These are phyloP conservation scores for Phortica variegata DNA, from an alignment of 1,140 invertebrate species.

Conservation along the genomic window DNA sequence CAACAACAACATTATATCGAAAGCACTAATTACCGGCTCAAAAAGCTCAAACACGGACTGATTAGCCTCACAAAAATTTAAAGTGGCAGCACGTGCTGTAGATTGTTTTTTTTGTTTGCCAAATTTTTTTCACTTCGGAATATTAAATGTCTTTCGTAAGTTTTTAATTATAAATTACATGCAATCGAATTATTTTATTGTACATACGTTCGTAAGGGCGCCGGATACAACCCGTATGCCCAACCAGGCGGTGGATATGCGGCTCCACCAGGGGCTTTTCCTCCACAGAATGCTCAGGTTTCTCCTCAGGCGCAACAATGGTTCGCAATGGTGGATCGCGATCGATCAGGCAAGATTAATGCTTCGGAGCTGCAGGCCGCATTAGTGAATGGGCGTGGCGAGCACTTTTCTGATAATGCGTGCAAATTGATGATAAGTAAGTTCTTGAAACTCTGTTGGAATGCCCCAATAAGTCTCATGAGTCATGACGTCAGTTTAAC, in stretches of 20 bases:
- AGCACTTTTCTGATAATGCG: conserved; percentile 80
- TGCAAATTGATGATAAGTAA: conserved; percentile 88
- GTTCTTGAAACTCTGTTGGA: no score
- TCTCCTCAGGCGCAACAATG: conserved; percentile 74
- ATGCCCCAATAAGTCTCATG: no score
- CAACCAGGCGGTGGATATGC: conserved; percentile 32
- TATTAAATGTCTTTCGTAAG: conserved; percentile 46
- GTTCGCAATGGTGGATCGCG: conserved; percentile 80
- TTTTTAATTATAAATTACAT: background rate
- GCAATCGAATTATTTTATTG: no score
- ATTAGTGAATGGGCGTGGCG: conserved; percentile 82
- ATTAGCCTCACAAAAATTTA: no score
- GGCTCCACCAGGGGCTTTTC: conserved; percentile 48
- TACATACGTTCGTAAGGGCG: conserved; percentile 19
- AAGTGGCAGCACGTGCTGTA: no score
- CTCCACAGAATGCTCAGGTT: conserved; percentile 49
- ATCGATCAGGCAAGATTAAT: conserved; percentile 80
- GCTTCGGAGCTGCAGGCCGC: conserved; percentile 77
- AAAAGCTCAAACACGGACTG: no score
- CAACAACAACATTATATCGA: no score
- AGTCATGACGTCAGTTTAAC: no score
- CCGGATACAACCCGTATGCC: conserved; percentile 46
- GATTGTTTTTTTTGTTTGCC: no score
- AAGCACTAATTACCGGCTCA: no score
- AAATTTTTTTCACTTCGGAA: no score